A percentile compares a stretch with the other conserved stretches of the same genome.
phyloP scores from a whole-genome alignment of 2,888 invertebrate species.

The Acanthoscelides obtectus region DNA sequence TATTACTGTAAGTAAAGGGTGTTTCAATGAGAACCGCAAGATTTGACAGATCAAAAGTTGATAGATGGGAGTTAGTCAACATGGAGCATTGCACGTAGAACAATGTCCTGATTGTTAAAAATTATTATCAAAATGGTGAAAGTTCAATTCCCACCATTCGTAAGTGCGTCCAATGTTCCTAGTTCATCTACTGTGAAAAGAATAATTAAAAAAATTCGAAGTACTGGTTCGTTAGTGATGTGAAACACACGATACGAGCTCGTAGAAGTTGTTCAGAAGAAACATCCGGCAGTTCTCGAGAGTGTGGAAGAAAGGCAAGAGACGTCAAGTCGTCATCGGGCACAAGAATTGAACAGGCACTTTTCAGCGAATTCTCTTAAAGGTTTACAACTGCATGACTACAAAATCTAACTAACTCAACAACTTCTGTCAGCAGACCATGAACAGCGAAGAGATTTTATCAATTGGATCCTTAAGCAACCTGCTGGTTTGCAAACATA shows the following conservation, averaged over 20 bases:
- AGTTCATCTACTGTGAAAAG: no score
- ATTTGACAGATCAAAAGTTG: not conserved
- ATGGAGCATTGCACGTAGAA: conserved; percentile 4
- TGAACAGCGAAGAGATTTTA: conserved; percentile 1
- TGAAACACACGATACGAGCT: conserved; percentile 7
- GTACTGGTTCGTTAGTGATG: conserved; percentile 3
- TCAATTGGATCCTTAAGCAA: conserved; percentile 5
- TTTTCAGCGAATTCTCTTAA: conserved; percentile 7
- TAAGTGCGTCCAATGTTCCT: conserved; percentile 1
- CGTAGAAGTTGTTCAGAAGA: conserved; percentile 8
- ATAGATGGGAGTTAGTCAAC: conserved; percentile 1
- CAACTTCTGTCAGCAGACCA: no score
- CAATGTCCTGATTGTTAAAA: conserved; percentile 4
- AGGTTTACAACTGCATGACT: no score
- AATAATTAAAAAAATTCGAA: no score
- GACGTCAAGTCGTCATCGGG: not conserved
- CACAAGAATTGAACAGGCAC: conserved; percentile 8
- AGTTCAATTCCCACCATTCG: not conserved
- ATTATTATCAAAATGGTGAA: no score
- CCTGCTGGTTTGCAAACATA: not conserved
- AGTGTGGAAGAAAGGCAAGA: not conserved
- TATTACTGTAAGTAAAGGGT: no score
- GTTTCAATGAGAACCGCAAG: no score
- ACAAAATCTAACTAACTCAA: no score
- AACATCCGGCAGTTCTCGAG: not conserved